Percentiles rank a stretch among this genome's conserved stretches.
phyloP scores from a whole-genome alignment of 1,140 invertebrate genomes.

The Atta cephalotes region DNA sequence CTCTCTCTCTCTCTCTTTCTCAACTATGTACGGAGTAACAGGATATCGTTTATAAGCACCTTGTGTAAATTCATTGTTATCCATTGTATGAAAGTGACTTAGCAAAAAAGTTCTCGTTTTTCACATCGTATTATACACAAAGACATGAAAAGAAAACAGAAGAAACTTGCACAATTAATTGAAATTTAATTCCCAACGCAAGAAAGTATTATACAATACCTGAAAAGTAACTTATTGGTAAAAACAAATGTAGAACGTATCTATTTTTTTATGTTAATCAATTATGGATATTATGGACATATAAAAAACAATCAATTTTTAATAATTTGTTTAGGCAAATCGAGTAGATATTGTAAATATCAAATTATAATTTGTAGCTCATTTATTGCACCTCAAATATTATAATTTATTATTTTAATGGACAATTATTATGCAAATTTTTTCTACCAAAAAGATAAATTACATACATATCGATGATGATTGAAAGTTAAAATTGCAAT shows the following conservation, averaged over 20 bases:
- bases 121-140: neutral
- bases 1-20: neutral
- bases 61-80: neutral
- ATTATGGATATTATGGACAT: neutral
- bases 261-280: neutral
- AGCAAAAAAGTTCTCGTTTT: neutral
- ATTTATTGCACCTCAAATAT: neutral
- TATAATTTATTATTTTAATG: neutral
- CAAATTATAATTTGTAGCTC: neutral
- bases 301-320: neutral
- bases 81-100: slow-evolving; percentile 14
- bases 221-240: neutral
- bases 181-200: neutral
- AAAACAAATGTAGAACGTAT: neutral
- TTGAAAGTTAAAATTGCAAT: slow-evolving; percentile 25
- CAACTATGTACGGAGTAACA: neutral
- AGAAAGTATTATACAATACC: neutral
- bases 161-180: neutral
- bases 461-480: neutral
- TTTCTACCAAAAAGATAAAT: neutral
- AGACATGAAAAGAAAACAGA: neutral
- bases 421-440: neutral
- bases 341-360: neutral
- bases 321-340: neutral
- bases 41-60: slow-evolving; percentile 5